Evolutionary conservation across 2,888 invertebrate genomes (phyloP), one percentile per base, ranked within the genome.

Genomic region (Saturnia japonica): DNA sequence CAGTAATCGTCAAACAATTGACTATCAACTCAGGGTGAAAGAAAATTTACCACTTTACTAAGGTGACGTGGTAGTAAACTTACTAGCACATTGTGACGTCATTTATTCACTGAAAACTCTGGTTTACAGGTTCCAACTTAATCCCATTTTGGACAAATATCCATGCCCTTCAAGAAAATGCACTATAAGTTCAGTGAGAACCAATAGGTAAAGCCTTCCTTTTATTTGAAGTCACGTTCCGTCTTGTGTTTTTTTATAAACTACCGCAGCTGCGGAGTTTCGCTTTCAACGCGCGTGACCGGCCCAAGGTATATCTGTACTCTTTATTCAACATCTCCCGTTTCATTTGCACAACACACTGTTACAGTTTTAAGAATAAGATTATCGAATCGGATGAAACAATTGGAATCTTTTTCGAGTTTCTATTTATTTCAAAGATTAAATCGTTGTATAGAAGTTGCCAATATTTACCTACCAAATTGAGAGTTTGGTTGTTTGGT

Each of bases 221-320:
- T 22, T 54, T 68, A 54, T 45, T 47, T 25, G 28, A 64, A 64
- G 40, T 64, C 64, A 64, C 64, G 64, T 64, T n/a, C 64, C 40
- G n/a, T 11, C 47, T 40, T 83, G 87, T 89, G 88, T 84, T 64
- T 64, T 64, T 64, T 64, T 64, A 9, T 64, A 14, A 16, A 40
- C 77, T 76, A 25, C 71, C 68, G 22, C 70, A 76, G 76, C 76
- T 71, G 77, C 57, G 67, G 70, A 79, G 84, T 87, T 89, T 90
- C 89, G 82, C 90, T 90, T 89, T 91, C 90, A 81, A 80, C 75
- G 85, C 83, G 86, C 87, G 88, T 88, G 88, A 87, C 80, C 73
- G 67, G 47, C 72, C 40, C 64, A 11, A 40, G 19, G 8, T 64
- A 40, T n/a, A 40, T 40, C 64, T 11, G 34, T 8, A 40, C 64